These are phyloP conservation scores for Edolisoma coerulescens DNA, from an alignment of 2,113 vertebrate genomes.

Conservation along the genomic window DNA sequence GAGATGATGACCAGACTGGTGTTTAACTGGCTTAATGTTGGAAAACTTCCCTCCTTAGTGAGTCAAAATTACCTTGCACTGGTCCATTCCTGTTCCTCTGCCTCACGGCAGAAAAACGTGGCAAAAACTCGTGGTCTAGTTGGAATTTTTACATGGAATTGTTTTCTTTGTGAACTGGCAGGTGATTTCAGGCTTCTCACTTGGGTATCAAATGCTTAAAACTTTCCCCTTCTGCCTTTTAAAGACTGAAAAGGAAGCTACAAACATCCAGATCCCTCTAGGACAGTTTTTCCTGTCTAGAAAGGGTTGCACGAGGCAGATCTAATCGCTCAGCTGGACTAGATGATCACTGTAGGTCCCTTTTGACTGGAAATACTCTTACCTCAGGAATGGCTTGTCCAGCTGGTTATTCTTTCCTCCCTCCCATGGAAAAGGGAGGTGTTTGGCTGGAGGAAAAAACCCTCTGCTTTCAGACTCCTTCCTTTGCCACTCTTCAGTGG, in stretches of 20 bases:
- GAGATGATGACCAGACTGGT: background rate
- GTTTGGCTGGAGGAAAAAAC: fast-evolving
- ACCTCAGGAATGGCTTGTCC: background rate
- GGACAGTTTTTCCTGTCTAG: background rate
- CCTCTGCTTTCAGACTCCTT: background rate
- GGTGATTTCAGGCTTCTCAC: background rate
- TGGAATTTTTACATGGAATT: background rate
- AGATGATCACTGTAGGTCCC: background rate
- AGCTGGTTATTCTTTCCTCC: background rate
- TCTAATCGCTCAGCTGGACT: background rate
- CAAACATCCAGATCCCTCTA: background rate
- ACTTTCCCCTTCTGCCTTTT: background rate
- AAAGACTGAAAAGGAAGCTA: background rate
- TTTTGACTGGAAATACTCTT: background rate
- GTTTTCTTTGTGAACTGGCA: background rate
- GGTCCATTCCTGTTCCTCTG: background rate
- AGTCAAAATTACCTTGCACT: background rate
- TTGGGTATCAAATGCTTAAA: background rate
- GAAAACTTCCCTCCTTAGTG: background rate
- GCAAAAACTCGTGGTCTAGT: fast-evolving
- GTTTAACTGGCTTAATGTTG: background rate
- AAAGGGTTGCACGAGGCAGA: background rate
- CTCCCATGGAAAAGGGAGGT: background rate
- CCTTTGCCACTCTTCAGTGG: background rate
- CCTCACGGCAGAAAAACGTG: background rate